Conservation (phyloP, 2,888 invertebrate genomes). For the Hydraecia micacea region DNA sequence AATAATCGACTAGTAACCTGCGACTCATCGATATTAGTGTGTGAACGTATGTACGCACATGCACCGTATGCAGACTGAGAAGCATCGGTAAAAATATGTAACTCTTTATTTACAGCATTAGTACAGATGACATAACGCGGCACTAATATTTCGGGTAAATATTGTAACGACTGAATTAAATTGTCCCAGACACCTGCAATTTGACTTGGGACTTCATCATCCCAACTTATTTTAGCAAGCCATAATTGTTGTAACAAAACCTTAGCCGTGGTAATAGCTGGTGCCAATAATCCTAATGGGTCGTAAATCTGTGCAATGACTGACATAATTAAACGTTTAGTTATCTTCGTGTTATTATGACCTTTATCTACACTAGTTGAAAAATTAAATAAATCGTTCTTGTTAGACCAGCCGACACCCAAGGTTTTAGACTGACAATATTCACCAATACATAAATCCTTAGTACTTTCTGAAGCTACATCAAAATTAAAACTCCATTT, state of each 20-base stretch:
- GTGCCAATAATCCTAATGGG: too few relatives aligned
- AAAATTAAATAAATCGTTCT: neutral
- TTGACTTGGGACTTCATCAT: neutral
- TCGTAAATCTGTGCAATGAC: too few relatives aligned
- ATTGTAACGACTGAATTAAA: too few relatives aligned
- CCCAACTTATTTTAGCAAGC: neutral
- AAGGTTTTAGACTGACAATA: slow-evolving; percentile 1
- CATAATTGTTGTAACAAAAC: too few relatives aligned
- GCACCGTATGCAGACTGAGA: slow-evolving; percentile 1
- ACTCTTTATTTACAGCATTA: neutral
- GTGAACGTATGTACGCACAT: neutral
- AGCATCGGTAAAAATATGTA: neutral
- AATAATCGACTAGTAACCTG: neutral
- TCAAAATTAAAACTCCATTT: slow-evolving; percentile 1
- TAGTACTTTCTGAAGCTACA: neutral
- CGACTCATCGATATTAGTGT: neutral
- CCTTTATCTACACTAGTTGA: neutral
- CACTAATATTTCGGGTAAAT: neutral
- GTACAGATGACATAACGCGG: neutral
- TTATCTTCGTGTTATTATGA: neutral
- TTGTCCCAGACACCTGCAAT: neutral
- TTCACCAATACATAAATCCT: slow-evolving; percentile 2
- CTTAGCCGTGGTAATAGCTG: too few relatives aligned
- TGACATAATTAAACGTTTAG: too few relatives aligned
- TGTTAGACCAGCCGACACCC: neutral